Conservation (phyloP, 92 coral and sea anemone species). For the Zoanthus solanderi region DNA sequence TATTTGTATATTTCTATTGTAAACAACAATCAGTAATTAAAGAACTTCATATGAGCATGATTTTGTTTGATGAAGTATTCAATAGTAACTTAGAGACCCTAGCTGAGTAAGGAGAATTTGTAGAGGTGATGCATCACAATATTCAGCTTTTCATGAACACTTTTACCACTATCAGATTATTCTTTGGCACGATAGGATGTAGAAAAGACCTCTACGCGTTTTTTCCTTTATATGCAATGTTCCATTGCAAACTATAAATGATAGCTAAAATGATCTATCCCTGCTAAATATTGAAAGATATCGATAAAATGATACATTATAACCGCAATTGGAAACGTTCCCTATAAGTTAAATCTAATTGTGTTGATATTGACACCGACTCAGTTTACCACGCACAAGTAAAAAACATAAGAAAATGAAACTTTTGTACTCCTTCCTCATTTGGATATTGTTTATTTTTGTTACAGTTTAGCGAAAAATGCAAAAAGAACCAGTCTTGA, state of each 20-base stretch:
- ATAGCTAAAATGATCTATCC: not conserved
- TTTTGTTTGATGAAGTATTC: slow-evolving; percentile 1
- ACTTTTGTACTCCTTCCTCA: too few relatives aligned
- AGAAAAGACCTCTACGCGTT: not conserved
- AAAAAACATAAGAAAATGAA: not conserved
- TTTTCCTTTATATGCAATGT: not conserved
- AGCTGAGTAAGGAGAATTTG: too few relatives aligned
- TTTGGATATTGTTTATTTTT: slow-evolving; percentile 6
- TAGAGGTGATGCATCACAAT: too few relatives aligned
- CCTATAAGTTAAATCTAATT: not conserved
- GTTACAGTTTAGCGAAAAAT: not conserved
- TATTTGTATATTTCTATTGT: not conserved
- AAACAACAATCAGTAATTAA: not conserved
- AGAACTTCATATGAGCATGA: not conserved
- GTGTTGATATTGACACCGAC: not conserved
- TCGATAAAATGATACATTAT: not conserved
- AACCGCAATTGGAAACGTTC: not conserved
- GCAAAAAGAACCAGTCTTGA: not conserved
- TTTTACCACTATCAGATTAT: not conserved
- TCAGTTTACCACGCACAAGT: not conserved
- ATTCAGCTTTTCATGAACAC: not conserved
- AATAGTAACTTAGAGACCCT: too few relatives aligned
- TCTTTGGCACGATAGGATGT: not conserved
- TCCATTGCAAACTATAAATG: not conserved
- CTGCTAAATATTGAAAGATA: not conserved